Evolutionary conservation across 2,888 invertebrate species (phyloP).

Genomic region (Rhodophaea formosa): DNA sequence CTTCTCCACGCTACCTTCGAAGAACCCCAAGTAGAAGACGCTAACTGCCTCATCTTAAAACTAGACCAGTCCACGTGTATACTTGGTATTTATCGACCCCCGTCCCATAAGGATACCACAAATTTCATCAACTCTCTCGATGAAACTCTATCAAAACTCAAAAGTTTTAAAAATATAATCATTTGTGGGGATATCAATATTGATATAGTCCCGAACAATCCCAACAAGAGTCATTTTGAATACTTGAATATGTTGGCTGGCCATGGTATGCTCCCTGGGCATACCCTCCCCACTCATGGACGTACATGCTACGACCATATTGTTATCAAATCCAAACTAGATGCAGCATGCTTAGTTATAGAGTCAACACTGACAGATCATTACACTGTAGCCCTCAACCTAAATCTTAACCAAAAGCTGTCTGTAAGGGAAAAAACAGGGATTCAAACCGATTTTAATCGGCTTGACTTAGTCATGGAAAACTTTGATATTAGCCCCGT

Average conservation of each 20-base stretch:
- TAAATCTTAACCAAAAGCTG: background rate
- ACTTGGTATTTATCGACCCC: conserved; percentile 17
- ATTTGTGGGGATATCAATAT: conserved; percentile 10
- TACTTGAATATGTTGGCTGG: too few relatives aligned
- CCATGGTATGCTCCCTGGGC: too few relatives aligned
- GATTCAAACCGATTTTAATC: too few relatives aligned
- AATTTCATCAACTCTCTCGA: conserved; percentile 13
- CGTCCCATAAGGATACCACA: background rate
- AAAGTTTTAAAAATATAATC: background rate
- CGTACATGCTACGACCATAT: conserved; percentile 14
- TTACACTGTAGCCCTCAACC: background rate
- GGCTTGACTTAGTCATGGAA: too few relatives aligned
- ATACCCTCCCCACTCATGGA: conserved; percentile 2
- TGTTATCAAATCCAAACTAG: conserved; percentile 11
- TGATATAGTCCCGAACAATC: too few relatives aligned
- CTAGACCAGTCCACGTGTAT: background rate
- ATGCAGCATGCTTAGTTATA: background rate
- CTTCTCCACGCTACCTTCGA: background rate
- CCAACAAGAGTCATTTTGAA: too few relatives aligned
- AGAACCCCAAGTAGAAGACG: conserved; percentile 1
- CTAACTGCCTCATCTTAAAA: conserved; percentile 14
- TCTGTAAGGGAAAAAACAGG: too few relatives aligned
- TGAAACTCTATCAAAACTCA: background rate
- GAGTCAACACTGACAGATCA: conserved; percentile 14
- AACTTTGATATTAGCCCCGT: too few relatives aligned